A percentile compares a stretch with the other conserved stretches of the same genome.
These are phyloP conservation scores for Candoia aspera DNA, from an alignment of 2,113 vertebrate genomes.

Conservation along the genomic window DNA sequence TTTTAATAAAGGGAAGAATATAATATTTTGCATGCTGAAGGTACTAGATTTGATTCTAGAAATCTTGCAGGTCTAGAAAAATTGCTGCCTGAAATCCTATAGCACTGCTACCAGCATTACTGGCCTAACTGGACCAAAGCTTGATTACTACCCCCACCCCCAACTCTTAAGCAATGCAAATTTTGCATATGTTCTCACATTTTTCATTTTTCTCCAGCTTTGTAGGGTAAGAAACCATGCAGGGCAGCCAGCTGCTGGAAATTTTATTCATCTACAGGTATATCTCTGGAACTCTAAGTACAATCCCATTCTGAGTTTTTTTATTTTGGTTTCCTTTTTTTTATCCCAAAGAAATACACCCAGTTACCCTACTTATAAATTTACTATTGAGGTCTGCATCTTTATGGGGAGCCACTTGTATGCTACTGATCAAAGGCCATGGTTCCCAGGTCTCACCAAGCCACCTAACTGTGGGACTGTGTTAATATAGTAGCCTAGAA, in stretches of 20 bases:
- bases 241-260: background rate
- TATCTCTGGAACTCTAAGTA: background rate
- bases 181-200: background rate
- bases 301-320: background rate
- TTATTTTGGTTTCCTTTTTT: background rate
- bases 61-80: background rate
- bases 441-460: background rate
- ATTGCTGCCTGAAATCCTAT: background rate
- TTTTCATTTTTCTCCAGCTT: background rate
- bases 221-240: background rate
- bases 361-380: background rate
- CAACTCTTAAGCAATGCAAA: background rate
- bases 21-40: background rate
- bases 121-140: background rate
- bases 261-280: background rate
- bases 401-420: background rate
- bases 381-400: background rate
- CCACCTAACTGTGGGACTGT: background rate
- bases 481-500: background rate
- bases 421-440: background rate
- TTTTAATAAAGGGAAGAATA: background rate
- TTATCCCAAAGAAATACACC: background rate
- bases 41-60: background rate
- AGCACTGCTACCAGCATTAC: background rate
- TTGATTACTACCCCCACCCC: background rate